These are phyloP conservation scores for Caenorhabditis angaria DNA, from an alignment of 2,888 invertebrate species.

Conservation along the genomic window DNA sequence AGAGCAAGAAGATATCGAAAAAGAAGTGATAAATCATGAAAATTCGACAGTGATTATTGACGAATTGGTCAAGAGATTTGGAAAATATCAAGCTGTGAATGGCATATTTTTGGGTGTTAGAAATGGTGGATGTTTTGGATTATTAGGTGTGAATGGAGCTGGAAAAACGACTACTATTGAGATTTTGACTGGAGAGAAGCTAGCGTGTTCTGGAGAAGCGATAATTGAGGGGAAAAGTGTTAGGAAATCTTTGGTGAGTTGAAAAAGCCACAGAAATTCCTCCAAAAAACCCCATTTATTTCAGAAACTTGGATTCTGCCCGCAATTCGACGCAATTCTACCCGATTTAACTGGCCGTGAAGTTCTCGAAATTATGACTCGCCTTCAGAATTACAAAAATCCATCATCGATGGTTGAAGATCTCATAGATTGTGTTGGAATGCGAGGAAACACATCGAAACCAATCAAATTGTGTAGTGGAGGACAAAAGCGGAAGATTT, in stretches of 20 bases:
- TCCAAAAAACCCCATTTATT: no score
- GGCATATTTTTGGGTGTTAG: neutral
- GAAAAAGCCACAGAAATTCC: no score
- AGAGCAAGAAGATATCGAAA: no score
- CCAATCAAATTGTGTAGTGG: slow-evolving; percentile 75
- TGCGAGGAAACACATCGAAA: slow-evolving; percentile 48
- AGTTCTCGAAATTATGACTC: slow-evolving; percentile 56
- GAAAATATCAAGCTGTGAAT: neutral
- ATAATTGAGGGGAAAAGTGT: neutral
- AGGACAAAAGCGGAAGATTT: slow-evolving; percentile 84
- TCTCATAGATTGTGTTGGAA: slow-evolving; percentile 53
- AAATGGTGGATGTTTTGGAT: neutral
- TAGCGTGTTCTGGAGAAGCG: neutral
- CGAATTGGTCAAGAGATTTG: neutral
- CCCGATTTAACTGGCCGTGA: slow-evolving; percentile 66
- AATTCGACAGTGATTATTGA: no score
- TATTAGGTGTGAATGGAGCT: neutral
- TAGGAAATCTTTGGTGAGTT: no score
- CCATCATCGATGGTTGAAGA: slow-evolving; percentile 40
- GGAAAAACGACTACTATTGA: neutral
- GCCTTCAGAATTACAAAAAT: slow-evolving; percentile 47
- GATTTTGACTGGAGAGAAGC: neutral
- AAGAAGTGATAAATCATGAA: no score
- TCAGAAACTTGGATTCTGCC: slow-evolving; percentile 66
- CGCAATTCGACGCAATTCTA: slow-evolving; percentile 68